phyloP scores from a whole-genome alignment of 2,113 vertebrate genomes.

The Dipodomys spectabilis region DNA sequence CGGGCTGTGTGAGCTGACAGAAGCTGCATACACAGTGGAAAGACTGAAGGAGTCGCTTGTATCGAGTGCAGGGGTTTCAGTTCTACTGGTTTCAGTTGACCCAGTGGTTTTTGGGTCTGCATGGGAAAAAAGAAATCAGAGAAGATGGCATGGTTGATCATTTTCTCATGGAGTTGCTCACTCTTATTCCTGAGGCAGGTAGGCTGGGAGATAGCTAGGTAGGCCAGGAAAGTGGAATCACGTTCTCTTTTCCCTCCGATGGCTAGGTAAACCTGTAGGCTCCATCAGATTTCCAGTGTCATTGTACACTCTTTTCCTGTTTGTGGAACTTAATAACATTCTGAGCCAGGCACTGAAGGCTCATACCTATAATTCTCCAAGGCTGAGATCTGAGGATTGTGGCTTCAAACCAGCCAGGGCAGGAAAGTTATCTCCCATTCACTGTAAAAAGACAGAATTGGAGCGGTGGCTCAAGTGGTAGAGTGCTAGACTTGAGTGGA shows the following conservation, averaged over 20 bases:
- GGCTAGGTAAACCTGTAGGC: neutral
- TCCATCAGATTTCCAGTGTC: neutral
- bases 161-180: neutral
- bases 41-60: rapidly evolving
- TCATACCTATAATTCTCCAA: too few species aligned
- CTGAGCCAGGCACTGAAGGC: too few species aligned
- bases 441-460: too few species aligned
- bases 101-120: rapidly evolving
- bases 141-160: neutral
- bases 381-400: too few species aligned
- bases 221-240: neutral
- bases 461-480: too few species aligned
- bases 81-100: rapidly evolving
- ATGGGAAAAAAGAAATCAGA: neutral
- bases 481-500: too few species aligned
- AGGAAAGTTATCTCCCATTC: too few species aligned
- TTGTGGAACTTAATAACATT: neutral
- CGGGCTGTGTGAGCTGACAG: too few species aligned
- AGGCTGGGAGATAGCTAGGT: rapidly evolving
- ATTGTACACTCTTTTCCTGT: neutral
- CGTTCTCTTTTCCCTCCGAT: neutral
- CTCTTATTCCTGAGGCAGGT: neutral
- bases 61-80: rapidly evolving
- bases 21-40: neutral
- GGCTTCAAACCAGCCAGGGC: too few species aligned